These are phyloP conservation scores for Sphyrna mokarran DNA, from an alignment of 2,113 vertebrate genomes.

Conservation along the genomic window DNA sequence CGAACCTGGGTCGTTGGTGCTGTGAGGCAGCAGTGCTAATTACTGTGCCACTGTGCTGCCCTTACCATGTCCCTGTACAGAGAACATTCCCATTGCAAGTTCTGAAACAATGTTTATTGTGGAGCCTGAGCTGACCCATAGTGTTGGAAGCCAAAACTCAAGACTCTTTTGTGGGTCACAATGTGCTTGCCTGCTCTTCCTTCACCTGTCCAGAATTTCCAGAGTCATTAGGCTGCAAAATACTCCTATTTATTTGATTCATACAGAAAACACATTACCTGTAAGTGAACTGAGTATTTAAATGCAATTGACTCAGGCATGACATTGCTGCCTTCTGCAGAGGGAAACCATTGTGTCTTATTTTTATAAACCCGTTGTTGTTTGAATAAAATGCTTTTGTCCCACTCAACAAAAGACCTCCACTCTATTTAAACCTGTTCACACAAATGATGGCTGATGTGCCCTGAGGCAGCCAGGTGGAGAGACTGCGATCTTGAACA, in stretches of 20 bases:
- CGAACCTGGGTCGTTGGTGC: no score
- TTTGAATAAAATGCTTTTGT: conserved; percentile 1
- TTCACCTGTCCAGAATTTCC: background rate
- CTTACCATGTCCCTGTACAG: background rate
- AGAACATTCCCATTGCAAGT: background rate
- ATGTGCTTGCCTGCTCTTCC: background rate
- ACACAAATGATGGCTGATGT: background rate
- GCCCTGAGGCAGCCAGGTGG: conserved; percentile 1
- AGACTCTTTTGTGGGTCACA: background rate
- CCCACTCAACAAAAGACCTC: background rate
- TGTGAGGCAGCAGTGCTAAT: no score
- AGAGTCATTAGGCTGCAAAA: background rate
- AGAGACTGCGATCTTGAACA: background rate
- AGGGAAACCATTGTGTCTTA: background rate
- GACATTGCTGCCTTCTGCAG: background rate
- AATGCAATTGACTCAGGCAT: background rate
- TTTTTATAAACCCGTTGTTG: background rate
- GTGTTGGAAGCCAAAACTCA: background rate
- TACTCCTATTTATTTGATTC: background rate
- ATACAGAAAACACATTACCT: background rate
- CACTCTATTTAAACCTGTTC: background rate
- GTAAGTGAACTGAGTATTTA: background rate
- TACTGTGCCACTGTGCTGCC: no score
- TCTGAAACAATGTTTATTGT: background rate
- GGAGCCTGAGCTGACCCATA: background rate